Evolutionary conservation across 2,797 vertebrate species (phyloP), one percentile per base, ranked within the genome.

Genomic region (Crenichthys baileyi): DNA sequence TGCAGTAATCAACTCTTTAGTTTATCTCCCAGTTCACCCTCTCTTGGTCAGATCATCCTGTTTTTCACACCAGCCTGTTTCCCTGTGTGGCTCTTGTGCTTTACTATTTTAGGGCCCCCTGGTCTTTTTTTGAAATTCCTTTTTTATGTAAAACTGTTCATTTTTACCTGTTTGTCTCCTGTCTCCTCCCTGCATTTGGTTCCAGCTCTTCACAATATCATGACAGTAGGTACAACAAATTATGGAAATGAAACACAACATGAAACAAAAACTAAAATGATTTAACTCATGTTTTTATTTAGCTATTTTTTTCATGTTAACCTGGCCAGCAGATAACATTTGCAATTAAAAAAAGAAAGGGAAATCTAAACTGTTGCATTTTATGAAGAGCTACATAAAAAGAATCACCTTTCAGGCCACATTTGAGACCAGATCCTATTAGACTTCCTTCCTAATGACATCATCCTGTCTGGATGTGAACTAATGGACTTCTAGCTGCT

Each of bases 401-500:
- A 44, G 20, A 55, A 36, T 26, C 31, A 22, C 20, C 71, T 41
- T 20, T 74, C 11, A 56, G 73, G 73, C 56, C 24, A 58, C 8
- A 7, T 58, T 11, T 58, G 56, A 58, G 39, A 68, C 39, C 65
- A 68, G 5, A 68, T 44, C 65, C 39, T 46, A 44, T 68, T 68
- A 46, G 39, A 39, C 5, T 44, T 68, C 79, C 79, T 75, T 53
- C 44, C 58, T 63, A 7, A 81, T 91, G 88, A 91, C 83, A 81
- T 91, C 89, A 93, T 79, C 81, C 65, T 77, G 80, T 86, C 85
- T 85, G 83, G 63, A 55, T 78, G 36, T n/a, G 78, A 80, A 70
- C 48, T 78, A 85, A 91, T 77, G 82, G 85, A 88, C 88, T 88
- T 88, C 81, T 80, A 90, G 76, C 82, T 70, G 79, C 80, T 78